phyloP scores from a whole-genome alignment of 1,140 invertebrate species.

The Scaptomyza graminum region DNA sequence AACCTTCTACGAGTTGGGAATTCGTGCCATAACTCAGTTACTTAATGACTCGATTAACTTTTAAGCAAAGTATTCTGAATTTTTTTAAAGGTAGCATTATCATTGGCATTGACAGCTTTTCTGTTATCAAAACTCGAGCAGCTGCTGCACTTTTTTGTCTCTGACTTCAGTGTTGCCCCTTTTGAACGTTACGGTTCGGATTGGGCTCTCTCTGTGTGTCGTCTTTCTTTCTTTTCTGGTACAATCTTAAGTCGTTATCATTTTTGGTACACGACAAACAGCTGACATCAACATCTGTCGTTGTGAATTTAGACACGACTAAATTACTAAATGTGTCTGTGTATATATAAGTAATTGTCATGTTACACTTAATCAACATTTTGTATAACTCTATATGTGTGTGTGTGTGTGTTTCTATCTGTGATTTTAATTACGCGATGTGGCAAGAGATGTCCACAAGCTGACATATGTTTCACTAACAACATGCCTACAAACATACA shows the following conservation, averaged over 20 bases:
- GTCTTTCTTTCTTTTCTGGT: neutral
- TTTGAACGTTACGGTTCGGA: conserved; percentile 15
- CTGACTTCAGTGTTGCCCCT: conserved; percentile 14
- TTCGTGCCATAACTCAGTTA: neutral
- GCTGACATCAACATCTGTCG: conserved; percentile 76
- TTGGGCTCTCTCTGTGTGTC: conserved; percentile 1
- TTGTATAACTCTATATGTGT: conserved; percentile 28
- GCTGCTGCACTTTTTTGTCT: conserved; percentile 8
- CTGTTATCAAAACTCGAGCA: conserved; percentile 5
- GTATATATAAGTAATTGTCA: conserved; percentile 67
- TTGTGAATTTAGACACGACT: conserved; percentile 66
- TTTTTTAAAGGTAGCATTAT: neutral
- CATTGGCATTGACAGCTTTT: neutral
- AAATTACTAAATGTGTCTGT: conserved; percentile 56
- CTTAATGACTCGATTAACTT: neutral
- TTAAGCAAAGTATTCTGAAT: neutral
- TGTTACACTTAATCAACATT: conserved; percentile 69
- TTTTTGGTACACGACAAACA: conserved; percentile 52
- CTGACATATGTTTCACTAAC: conserved; percentile 17
- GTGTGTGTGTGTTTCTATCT: conserved; percentile 1
- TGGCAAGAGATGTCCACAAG: conserved; percentile 10
- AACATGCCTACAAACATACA: conserved; percentile 2
- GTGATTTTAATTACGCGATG: conserved; percentile 38
- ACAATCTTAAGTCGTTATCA: conserved; percentile 61
- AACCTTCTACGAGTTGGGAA: too few species aligned